Evolutionary conservation across 1,140 invertebrate genomes (phyloP), one percentile per base, ranked within the genome.

Genomic region (Leptonema lineaticorne): DNA sequence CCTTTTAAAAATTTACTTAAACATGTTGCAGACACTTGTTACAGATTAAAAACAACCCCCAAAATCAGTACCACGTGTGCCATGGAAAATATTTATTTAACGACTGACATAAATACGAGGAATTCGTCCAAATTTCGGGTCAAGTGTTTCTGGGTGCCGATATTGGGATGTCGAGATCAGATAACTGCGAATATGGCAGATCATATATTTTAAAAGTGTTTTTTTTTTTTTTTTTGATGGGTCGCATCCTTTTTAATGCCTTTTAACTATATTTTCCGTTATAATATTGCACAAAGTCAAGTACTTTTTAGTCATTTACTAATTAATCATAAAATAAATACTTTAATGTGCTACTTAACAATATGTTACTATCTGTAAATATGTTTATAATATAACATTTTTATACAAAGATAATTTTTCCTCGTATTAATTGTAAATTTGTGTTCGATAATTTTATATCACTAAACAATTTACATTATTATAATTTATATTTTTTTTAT

Each of bases 141-240:
- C 60, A 63, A 63, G 60, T 63, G 60, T 62, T n/a, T n/a, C n/a
- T n/a, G n/a, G n/a, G 22, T 8, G 58, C 20, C 46, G 20, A 45
- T 3, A 4, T 16, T 28, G 33, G 9, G 20, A 59, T 33, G 11
- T 59, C 18, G 5, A 24, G 14, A 59, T 59, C 57, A 33, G 57
- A 59, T 59, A 59, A 33, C 57, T 5, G 20, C 50, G 14, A 53
- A 53, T 26, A 53, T 53, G 22, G 18, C 50, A 53, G 18, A 14
- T 48, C 46, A 9, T 48, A 48, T 48, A 48, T 48, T 20, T 22
- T 53, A 7, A 1, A 26, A 53, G 50, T 53, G 9, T 20, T 53
- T 53, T 53, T 41, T n/a, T n/a, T n/a, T n/a, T n/a, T n/a, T n/a
- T n/a, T n/a, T n/a, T n/a, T n/a, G n/a, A n/a, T n/a, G n/a, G n/a